Evolutionary conservation across 2,888 invertebrate species (phyloP).

Genomic region (Athalia rosae): DNA sequence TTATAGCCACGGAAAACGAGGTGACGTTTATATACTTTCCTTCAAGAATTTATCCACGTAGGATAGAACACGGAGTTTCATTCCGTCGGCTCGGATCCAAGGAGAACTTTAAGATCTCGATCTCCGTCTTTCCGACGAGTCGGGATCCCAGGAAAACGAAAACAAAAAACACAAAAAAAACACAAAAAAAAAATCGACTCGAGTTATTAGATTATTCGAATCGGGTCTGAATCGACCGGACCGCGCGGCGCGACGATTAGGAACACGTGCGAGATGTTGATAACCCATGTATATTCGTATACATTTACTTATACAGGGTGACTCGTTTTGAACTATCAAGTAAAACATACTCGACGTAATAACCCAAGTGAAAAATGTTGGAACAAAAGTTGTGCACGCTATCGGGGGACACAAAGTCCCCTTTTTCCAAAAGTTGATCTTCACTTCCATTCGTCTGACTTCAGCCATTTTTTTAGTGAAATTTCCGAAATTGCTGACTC

Average conservation of each 20-base stretch:
- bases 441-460: no score
- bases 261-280: conserved; percentile 43
- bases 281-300: conserved; percentile 23
- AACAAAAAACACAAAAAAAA: no score
- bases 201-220: conserved; percentile 43
- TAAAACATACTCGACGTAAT: no score
- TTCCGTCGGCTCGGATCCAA: conserved; percentile 21
- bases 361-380: no score
- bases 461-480: no score
- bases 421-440: no score
- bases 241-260: neutral
- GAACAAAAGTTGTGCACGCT: no score
- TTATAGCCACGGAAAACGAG: conserved; percentile 18
- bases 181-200: conserved; percentile 32
- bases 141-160: conserved; percentile 30
- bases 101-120: conserved; percentile 24
- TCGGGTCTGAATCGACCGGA: conserved; percentile 34
- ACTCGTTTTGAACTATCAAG: no score
- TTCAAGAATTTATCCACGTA: conserved; percentile 28
- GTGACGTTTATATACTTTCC: conserved; percentile 33
- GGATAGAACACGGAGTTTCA: neutral
- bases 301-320: neutral
- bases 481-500: no score
- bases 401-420: no score
- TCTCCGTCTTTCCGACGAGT: conserved; percentile 9